Evolutionary conservation across 1,140 invertebrate genomes (phyloP).

Genomic region (Ridgeia piscesae): DNA sequence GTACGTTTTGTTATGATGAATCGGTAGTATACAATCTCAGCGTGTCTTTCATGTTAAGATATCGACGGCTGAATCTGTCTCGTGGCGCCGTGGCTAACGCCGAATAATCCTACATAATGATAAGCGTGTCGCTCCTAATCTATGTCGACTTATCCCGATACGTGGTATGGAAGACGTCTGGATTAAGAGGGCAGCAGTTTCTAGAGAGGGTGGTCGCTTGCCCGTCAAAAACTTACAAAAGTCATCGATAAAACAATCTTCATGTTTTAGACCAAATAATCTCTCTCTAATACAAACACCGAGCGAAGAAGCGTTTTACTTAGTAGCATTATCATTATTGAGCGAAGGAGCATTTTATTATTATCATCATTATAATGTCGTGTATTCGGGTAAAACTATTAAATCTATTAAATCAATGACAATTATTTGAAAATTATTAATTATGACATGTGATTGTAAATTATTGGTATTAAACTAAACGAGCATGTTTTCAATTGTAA

Average conservation of each 20-base stretch:
- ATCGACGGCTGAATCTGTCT: background rate
- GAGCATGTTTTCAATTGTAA: too few relatives aligned
- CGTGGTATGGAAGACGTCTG: background rate
- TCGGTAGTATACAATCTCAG: background rate
- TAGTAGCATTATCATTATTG: too few relatives aligned
- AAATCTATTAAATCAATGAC: too few relatives aligned
- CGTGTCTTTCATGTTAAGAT: background rate
- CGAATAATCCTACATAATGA: conserved; percentile 10
- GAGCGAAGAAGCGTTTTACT: too few relatives aligned
- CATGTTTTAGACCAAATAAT: background rate
- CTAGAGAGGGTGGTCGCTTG: background rate
- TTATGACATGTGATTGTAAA: too few relatives aligned
- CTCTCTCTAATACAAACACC: background rate
- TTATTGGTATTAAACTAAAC: too few relatives aligned
- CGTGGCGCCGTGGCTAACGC: conserved; percentile 3
- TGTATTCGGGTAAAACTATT: too few relatives aligned
- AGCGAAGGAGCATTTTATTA: too few relatives aligned
- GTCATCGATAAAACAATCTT: background rate
- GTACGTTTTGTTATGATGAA: background rate
- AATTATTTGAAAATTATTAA: too few relatives aligned
- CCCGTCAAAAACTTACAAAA: background rate
- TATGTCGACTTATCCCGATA: conserved; percentile 17
- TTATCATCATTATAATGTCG: too few relatives aligned
- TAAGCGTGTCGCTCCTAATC: background rate
- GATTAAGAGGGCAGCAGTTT: background rate